Conservation (phyloP, 2,113 vertebrate genomes). For the Ancistrus triradiatus region DNA sequence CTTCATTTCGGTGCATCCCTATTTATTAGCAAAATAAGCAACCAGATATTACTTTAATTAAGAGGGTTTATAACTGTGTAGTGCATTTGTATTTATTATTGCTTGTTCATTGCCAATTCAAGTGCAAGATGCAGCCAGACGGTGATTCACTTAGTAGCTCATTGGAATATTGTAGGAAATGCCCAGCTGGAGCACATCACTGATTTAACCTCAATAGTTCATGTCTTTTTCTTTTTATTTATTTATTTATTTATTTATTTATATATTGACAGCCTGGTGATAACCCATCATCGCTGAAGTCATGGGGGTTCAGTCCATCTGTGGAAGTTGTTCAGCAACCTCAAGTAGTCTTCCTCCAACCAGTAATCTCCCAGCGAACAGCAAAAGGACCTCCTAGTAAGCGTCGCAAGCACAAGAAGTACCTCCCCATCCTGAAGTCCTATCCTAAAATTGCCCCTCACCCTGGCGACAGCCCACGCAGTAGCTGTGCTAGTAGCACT, state of each 20-base stretch:
- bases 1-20: too few species aligned
- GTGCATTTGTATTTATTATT: too few species aligned
- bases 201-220: neutral
- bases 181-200: too few species aligned
- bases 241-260: neutral
- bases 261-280: conserved; percentile 56
- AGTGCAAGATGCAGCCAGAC: too few species aligned
- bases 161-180: too few species aligned
- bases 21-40: too few species aligned
- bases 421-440: conserved; percentile 86
- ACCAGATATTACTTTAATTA: too few species aligned
- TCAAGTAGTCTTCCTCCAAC: conserved; percentile 82
- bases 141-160: too few species aligned
- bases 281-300: conserved; percentile 66
- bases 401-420: conserved; percentile 75
- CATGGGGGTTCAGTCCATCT: conserved; percentile 80
- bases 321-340: conserved; percentile 84
- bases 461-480: conserved; percentile 70
- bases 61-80: too few species aligned
- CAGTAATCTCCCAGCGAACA: conserved; percentile 69
- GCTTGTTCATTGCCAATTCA: too few species aligned
- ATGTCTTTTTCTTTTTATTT: neutral
- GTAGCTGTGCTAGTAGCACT: conserved; percentile 55
- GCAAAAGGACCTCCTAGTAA: conserved; percentile 64
- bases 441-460: conserved; percentile 91